Evolutionary conservation across 37 sponge, comb jelly and placozoan genomes (phyloP).

Genomic region (Crambe crambe): DNA sequence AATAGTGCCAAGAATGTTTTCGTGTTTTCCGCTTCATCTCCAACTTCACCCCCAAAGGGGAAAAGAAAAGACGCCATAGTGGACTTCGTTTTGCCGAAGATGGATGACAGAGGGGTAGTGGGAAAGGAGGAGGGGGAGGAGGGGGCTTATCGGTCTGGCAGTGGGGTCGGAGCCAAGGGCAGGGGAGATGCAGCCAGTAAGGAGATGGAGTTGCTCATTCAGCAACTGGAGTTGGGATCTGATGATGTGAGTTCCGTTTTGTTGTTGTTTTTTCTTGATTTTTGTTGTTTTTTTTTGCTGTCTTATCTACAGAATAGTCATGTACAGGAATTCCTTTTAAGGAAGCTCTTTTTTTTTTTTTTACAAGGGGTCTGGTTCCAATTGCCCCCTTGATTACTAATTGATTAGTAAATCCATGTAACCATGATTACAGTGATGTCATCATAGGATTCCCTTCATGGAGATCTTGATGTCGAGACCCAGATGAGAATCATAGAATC

Average conservation of each 20-base stretch:
- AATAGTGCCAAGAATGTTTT: slow-evolving; percentile 9
- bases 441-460: slow-evolving; percentile 32
- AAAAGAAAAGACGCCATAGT: not conserved
- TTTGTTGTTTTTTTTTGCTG: no score
- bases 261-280: not conserved
- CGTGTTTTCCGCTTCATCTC: slow-evolving; percentile 19
- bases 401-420: no score
- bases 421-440: no score
- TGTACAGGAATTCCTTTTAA: no score
- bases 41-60: not conserved
- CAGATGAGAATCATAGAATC: slow-evolving; percentile 34
- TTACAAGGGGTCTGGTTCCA: no score
- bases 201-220: slow-evolving; percentile 21
- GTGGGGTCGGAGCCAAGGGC: slow-evolving; percentile 10
- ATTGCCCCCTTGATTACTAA: no score
- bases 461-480: slow-evolving; percentile 48
- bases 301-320: no score
- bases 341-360: no score
- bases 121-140: slow-evolving; percentile 22
- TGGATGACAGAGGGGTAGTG: not conserved
- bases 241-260: slow-evolving; percentile 15
- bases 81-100: not conserved
- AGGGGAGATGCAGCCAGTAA: not conserved
- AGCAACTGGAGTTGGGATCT: slow-evolving; percentile 36
- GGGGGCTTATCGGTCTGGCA: no score